Evolutionary conservation across 2,113 vertebrate species (phyloP), one percentile per base, ranked within the genome.

Genomic region (Peucedramus taeniatus): DNA sequence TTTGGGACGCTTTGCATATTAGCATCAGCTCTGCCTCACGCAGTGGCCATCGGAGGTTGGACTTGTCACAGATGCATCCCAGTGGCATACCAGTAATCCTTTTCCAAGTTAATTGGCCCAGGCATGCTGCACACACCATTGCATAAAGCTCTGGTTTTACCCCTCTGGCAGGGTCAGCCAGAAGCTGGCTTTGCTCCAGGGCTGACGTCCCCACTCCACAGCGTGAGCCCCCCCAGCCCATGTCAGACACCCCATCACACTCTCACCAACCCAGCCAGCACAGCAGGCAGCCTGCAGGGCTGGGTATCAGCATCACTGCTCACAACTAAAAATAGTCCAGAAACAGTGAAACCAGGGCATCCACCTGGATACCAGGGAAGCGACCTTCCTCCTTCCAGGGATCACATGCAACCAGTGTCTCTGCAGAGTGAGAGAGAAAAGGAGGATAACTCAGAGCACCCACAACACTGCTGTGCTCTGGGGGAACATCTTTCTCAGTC

Each of bases 31-130:
- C 57, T 44, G 22, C 31, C 18, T 88, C 69, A n/a, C 0, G 0
- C 59, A 75, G 49, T 9, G 30, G 69, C 87, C 81, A 31, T 42
- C 63, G 37, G 64, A 81, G 51, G 53, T 13, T 51, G 49, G 76
- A 59, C 31, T 49, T 64, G 65, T 91, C 93, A 77, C 83, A 89
- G 80, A 66, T 69, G 44, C 54, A 87, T 88, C 68, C 59, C 68
- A 27, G 57, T 57, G 63, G 82, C 87, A 83, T 14, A 8, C 37
- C 65, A 71, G 89, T 93, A 95, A 97, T 96, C 95, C 91, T 96
- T 97, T 97, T 91, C 93, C 44, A 16, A 93, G 79, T 37, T 97
- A 97, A 97, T 91, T 97, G 92, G 91, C 37, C 87, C 13, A 5
- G 45, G 39, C 1, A 0, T 21, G 74, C 59, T 66, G 88, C 66